These are phyloP conservation scores for Tylochromis polylepis DNA, from an alignment of 2,113 vertebrate species.

Conservation along the genomic window DNA sequence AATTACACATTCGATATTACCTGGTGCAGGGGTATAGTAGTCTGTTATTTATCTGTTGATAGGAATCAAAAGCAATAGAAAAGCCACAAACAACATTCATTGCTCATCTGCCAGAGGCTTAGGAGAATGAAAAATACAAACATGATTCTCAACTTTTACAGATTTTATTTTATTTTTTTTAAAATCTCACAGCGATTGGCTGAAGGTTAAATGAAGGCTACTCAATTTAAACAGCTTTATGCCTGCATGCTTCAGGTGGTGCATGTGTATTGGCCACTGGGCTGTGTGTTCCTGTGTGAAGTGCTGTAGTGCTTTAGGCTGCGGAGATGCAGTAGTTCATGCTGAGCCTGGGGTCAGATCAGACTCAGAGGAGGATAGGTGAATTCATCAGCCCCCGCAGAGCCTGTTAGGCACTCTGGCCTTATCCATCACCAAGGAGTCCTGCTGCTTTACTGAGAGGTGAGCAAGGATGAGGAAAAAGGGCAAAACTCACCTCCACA, in stretches of 20 bases:
- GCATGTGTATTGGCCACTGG: constrained; percentile 2
- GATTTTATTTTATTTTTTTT: background rate
- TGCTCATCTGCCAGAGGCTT: background rate
- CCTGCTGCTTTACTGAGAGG: background rate
- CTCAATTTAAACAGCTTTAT: background rate
- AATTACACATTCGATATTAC: background rate
- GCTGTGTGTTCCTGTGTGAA: background rate
- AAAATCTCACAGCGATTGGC: background rate
- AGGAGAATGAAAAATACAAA: background rate
- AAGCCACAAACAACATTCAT: background rate
- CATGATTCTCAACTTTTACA: background rate
- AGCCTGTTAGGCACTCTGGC: constrained; percentile 15
- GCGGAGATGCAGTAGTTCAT: constrained; percentile 24
- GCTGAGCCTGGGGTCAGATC: constrained; percentile 33
- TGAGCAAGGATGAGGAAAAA: background rate
- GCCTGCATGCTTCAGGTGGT: background rate
- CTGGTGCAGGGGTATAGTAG: background rate
- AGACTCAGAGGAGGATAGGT: constrained; percentile 38
- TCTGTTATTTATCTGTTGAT: constrained; percentile 2
- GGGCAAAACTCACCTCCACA: background rate
- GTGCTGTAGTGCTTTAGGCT: background rate
- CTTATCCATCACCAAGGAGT: constrained; percentile 38
- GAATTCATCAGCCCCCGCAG: constrained; percentile 46
- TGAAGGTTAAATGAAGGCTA: background rate
- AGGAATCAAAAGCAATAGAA: background rate